Evolutionary conservation across 2,888 invertebrate genomes (phyloP).

Genomic region (Nomada ferruginata): DNA sequence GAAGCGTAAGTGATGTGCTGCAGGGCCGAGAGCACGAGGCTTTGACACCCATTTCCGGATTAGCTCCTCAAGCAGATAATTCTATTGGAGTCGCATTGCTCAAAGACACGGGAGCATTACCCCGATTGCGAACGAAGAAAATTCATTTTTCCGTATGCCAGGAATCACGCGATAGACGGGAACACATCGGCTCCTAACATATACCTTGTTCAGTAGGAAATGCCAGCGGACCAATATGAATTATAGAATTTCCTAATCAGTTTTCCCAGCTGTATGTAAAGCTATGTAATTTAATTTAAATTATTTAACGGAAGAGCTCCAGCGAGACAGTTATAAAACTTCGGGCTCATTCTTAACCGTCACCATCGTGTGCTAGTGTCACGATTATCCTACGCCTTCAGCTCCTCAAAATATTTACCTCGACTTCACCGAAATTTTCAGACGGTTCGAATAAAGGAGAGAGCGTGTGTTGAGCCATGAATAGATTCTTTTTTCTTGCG

Average conservation of each 20-base stretch:
- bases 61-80: constrained; percentile 15
- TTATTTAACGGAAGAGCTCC: neutral
- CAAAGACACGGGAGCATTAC: constrained; percentile 3
- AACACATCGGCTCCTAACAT: neutral
- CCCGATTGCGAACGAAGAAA: neutral
- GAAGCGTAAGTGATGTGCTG: constrained; percentile 67
- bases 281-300: neutral
- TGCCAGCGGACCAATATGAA: no score
- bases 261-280: no score
- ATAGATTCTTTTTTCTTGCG: no score
- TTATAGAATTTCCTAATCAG: no score
- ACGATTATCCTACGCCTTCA: no score
- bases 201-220: no score
- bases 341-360: no score
- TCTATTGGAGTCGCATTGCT: neutral
- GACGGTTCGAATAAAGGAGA: no score
- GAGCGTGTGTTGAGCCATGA: no score
- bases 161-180: neutral
- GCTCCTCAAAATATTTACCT: no score
- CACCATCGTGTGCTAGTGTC: no score
- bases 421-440: no score
- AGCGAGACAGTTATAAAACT: neutral
- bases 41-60: constrained; percentile 64
- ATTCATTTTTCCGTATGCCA: constrained; percentile 1
- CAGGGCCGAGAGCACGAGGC: constrained; percentile 62